phyloP scores from a whole-genome alignment of 2,113 vertebrate genomes.

The Carlito syrichta region DNA sequence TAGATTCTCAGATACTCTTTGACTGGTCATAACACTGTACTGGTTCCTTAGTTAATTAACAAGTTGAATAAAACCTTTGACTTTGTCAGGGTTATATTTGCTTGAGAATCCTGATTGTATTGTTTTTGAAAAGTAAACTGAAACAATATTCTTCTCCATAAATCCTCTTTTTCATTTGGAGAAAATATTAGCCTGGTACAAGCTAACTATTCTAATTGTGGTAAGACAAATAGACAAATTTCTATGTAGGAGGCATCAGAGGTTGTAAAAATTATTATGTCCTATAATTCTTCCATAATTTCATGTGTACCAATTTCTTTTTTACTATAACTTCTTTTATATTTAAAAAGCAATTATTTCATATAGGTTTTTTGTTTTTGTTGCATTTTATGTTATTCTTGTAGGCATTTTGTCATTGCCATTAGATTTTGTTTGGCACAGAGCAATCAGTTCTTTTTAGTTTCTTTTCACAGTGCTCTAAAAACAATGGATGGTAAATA shows the following conservation, averaged over 20 bases:
- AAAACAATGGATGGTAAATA: background rate
- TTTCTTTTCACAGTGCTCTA: background rate
- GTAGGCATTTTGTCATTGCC: background rate
- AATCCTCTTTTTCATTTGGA: background rate
- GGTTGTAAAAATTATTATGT: background rate
- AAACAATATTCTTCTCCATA: background rate
- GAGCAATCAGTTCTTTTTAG: background rate
- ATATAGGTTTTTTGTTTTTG: background rate
- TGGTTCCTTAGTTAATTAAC: background rate
- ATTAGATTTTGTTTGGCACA: background rate
- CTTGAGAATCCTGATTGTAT: background rate
- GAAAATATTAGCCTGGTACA: background rate
- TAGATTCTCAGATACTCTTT: background rate
- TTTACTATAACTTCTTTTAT: background rate
- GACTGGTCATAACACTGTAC: background rate
- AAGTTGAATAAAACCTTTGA: background rate
- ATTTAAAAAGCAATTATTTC: conserved; percentile 31
- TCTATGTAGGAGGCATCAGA: background rate
- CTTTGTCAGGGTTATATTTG: background rate
- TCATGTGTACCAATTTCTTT: background rate
- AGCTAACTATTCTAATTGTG: background rate
- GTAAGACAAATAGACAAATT: background rate
- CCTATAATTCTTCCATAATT: background rate
- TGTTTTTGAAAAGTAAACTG: background rate
- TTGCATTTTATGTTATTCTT: background rate